Evolutionary conservation across 2,113 vertebrate genomes (phyloP).

Genomic region (Psilopsiagon aymara): DNA sequence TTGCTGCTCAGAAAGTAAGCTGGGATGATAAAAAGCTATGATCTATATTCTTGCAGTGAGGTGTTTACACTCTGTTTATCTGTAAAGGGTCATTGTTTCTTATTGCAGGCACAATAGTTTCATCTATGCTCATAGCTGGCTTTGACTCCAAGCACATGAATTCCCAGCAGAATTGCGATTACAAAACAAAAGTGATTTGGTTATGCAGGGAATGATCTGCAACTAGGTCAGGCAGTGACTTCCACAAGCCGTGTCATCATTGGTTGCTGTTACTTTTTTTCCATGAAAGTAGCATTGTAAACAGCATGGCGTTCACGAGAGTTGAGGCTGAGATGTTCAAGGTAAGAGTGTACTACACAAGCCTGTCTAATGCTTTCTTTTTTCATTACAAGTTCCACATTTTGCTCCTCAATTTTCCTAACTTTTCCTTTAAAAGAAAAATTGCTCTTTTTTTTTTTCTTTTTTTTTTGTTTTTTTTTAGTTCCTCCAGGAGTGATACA

Average conservation of each 20-base stretch:
- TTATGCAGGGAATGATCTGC: background rate
- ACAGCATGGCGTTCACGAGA: background rate
- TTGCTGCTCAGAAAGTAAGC: background rate
- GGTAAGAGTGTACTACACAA: background rate
- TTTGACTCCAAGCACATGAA: background rate
- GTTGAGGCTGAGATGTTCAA: background rate
- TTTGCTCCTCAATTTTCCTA: background rate
- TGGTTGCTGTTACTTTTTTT: background rate
- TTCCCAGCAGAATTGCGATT: background rate
- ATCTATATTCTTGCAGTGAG: background rate
- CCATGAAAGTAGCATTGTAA: background rate
- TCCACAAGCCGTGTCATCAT: background rate
- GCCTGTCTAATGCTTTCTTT: background rate
- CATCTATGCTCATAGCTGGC: background rate
- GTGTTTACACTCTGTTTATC: background rate
- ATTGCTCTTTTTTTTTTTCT: background rate
- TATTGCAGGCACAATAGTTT: background rate
- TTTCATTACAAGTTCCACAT: background rate
- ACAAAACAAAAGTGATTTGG: background rate
- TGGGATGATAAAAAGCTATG: background rate
- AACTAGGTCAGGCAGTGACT: background rate
- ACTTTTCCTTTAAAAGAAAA: background rate
- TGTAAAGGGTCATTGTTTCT: background rate
- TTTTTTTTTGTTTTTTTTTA: conserved; percentile 39
- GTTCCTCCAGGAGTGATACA: conserved; percentile 96